Conservation (phyloP, 92 coral and sea anemone genomes). For the Umimayanthus kanabou region DNA sequence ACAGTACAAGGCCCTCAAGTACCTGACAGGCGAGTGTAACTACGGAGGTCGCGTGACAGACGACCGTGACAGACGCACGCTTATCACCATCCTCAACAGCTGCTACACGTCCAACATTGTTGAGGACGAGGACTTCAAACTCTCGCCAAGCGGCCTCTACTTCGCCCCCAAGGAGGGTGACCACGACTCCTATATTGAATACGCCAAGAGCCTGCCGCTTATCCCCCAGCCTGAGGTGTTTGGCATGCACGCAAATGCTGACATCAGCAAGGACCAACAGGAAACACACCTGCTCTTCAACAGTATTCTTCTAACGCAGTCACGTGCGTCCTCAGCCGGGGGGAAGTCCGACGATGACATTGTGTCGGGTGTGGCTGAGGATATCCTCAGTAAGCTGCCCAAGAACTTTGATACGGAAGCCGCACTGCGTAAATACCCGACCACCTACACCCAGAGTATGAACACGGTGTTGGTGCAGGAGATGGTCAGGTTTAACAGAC, state of each 20-base stretch:
- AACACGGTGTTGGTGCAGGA: slow-evolving; percentile 98
- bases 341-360: slow-evolving; percentile 97
- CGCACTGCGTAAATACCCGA: slow-evolving; percentile 90
- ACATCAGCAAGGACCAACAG: slow-evolving; percentile 96
- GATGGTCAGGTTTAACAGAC: slow-evolving; percentile 97
- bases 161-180: slow-evolving; percentile 91
- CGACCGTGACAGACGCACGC: slow-evolving; percentile 95
- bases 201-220: slow-evolving; percentile 84
- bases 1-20: slow-evolving; percentile 86
- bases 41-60: slow-evolving; percentile 99
- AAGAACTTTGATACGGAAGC: slow-evolving; percentile 93
- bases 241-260: slow-evolving; percentile 99
- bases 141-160: slow-evolving; percentile 95
- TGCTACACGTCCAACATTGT: slow-evolving; percentile 75
- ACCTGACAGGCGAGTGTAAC: slow-evolving; percentile 98
- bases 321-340: slow-evolving; percentile 94
- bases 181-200: slow-evolving; percentile 91
- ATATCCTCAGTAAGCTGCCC: slow-evolving; percentile 90
- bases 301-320: slow-evolving; percentile 93
- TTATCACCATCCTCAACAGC: slow-evolving; percentile 87
- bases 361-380: slow-evolving; percentile 88
- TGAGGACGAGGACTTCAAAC: slow-evolving; percentile 67
- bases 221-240: slow-evolving; percentile 95
- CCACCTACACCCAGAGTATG: slow-evolving; percentile 99
- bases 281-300: slow-evolving; percentile 82